Evolutionary conservation across 2,113 vertebrate genomes (phyloP), one percentile per base, ranked within the genome.

Genomic region (Podocnemis expansa): DNA sequence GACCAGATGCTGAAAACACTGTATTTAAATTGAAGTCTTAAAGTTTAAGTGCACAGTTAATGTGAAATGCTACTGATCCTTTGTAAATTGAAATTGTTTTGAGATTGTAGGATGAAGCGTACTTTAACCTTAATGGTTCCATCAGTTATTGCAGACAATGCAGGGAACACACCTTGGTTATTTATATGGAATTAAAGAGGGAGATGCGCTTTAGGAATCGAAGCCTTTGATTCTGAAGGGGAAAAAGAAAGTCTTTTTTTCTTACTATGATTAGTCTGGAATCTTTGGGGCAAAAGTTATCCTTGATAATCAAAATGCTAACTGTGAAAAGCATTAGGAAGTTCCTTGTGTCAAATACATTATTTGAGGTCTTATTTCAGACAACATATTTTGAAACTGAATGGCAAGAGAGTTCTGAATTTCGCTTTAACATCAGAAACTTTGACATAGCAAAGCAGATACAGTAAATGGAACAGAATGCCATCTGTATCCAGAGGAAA

Each of bases 21-120:
- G 87, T 8, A 1, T 41, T 4, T 19, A 96, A 98, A 95, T 89
- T 0, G 7, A 92, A 85, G 93, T 94, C 96, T 91, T 90, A 3
- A 82, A 94, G 95, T 81, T 81, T 38, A 97, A 95, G 80, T 88
- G 89, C 95, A 88, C 95, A 97, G 94, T 92, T 89, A 93, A 96
- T 85, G 29, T 25, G 27, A 84, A 93, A 63, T 80, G 56, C 85
- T 43, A 31, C 17, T 25, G 73, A 94, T 82, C 58, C 87, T 80
- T 89, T 84, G 78, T 78, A 83, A 94, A 95, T 88, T 8, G 84
- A 95, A 96, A 93, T 45, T 1, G 58, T 41, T 81, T 91, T 70
- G 12, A 4, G 4, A 52, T 78, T 25, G 84, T 63, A 55, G 79
- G 84, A 58, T 70, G 58, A 91, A 75, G 41, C 16, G 54, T 63